Base-by-base conservation (phyloP, 1,140 invertebrate species). In the Eurosta solidaginis region DNA sequence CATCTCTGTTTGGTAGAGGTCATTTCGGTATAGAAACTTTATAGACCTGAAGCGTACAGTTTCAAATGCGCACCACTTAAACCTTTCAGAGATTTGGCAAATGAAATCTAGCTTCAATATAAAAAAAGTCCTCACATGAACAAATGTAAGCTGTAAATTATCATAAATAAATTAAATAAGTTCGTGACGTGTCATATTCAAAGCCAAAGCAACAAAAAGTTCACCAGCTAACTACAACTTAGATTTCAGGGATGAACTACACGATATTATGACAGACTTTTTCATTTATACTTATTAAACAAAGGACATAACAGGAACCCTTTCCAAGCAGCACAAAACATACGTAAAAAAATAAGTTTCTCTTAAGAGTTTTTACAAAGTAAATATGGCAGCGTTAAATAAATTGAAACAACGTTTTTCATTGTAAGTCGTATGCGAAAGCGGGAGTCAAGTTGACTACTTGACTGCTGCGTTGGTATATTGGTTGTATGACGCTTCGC, bases 131-230 rank as follows among this genome's bases (percentile, higher is more conserved):
- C n/a, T n/a, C n/a, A n/a, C n/a, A n/a, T n/a, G n/a, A n/a, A n/a
- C n/a, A n/a, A n/a, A n/a, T n/a, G 33, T 68, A 68, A 68, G 68
- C 40, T 22, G 54, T 68, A 77, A 77, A 77, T 77, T 77, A 77
- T 68, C 77, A 77, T 77, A 77, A 77, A 77, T 59, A 77, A 77
- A 77, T 77, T 77, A 73, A 77, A 77, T 45, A 77, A 77, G 36
- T 77, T 68, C 59, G 54, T 77, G 59, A 73, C 44, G 42, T 77
- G 77, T 77, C 77, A 73, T 22, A 33, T 77, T 50, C 40, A 45
- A 52, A 45, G 49, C 14, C 12, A 54, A 36, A 54, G 52, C 3
- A 49, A 52, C 5, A 12, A 22, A 14, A 52, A 42, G 52, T 2
- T 42, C 17, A 5, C 6, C 27, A 7, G 47, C 14, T 52, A 3